Evolutionary conservation across 2,888 invertebrate genomes (phyloP).

Genomic region (Polyommatus iphigenia): DNA sequence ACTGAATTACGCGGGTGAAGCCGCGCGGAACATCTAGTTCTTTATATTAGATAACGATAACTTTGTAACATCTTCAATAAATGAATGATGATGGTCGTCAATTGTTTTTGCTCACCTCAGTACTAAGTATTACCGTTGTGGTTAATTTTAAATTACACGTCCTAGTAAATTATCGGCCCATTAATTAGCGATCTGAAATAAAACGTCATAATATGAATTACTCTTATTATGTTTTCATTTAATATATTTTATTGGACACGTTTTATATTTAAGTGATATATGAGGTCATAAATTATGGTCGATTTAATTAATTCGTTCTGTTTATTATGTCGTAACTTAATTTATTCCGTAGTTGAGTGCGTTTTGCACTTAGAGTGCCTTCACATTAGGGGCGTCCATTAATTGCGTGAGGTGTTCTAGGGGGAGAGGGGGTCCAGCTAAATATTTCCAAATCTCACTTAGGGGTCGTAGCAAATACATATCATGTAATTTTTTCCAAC

Average conservation of each 20-base stretch:
- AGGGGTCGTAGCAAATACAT: no score
- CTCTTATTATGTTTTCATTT: constrained; percentile 43
- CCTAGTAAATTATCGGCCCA: constrained; percentile 16
- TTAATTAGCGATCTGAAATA: constrained; percentile 37
- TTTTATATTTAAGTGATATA: constrained; percentile 43
- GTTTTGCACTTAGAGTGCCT: constrained; percentile 9
- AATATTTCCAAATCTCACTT: no score
- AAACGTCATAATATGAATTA: constrained; percentile 43
- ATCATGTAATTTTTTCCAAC: no score
- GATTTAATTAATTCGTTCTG: constrained; percentile 42
- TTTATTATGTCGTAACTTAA: constrained; percentile 32
- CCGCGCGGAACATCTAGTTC: no score
- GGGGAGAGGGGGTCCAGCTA: no score
- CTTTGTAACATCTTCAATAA: neutral
- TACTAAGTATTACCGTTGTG: neutral
- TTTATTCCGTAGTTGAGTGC: constrained; percentile 15
- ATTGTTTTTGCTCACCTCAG: neutral
- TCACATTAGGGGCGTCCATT: neutral
- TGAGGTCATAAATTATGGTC: constrained; percentile 39
- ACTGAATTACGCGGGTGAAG: no score
- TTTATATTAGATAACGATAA: no score
- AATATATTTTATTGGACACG: constrained; percentile 43
- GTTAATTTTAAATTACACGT: constrained; percentile 3
- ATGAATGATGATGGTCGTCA: neutral
- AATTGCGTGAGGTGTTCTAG: no score